Percentiles rank a stretch among this genome's conserved stretches.
Evolutionary conservation across 2,113 vertebrate genomes (phyloP).

Genomic region (Cynoglossus semilaevis): DNA sequence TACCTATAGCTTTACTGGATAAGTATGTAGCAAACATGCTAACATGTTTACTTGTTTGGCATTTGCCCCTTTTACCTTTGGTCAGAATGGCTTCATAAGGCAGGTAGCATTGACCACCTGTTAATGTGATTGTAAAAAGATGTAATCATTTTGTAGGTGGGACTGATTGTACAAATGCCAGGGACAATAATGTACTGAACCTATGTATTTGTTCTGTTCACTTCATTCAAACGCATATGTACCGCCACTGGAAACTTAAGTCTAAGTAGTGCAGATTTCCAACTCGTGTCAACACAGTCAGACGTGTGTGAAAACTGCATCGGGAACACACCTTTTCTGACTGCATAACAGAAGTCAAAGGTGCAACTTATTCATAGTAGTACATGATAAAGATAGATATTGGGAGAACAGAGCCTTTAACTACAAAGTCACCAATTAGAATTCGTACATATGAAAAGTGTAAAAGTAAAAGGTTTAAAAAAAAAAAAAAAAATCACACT

Average conservation of each 20-base stretch:
- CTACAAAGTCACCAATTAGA: too few species aligned
- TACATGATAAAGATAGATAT: too few species aligned
- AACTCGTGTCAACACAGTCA: neutral
- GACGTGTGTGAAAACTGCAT: neutral
- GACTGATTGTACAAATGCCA: conserved; percentile 19
- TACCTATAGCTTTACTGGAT: neutral
- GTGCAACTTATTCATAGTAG: too few species aligned
- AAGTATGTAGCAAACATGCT: neutral
- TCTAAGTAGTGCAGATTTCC: neutral
- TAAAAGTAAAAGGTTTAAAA: too few species aligned
- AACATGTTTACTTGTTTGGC: neutral
- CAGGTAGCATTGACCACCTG: neutral
- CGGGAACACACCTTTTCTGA: neutral
- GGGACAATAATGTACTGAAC: too few species aligned
- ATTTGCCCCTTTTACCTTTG: neutral
- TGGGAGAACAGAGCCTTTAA: too few species aligned
- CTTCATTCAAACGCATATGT: neutral
- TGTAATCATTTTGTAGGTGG: neutral
- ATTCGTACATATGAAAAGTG: too few species aligned
- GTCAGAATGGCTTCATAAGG: neutral
- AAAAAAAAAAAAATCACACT: too few species aligned
- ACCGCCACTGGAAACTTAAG: neutral
- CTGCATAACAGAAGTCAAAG: neutral
- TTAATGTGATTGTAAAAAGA: conserved; percentile 16
- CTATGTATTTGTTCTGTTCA: too few species aligned